Conservation (phyloP, 2,113 vertebrate genomes). For the Myotis brandtii region DNA sequence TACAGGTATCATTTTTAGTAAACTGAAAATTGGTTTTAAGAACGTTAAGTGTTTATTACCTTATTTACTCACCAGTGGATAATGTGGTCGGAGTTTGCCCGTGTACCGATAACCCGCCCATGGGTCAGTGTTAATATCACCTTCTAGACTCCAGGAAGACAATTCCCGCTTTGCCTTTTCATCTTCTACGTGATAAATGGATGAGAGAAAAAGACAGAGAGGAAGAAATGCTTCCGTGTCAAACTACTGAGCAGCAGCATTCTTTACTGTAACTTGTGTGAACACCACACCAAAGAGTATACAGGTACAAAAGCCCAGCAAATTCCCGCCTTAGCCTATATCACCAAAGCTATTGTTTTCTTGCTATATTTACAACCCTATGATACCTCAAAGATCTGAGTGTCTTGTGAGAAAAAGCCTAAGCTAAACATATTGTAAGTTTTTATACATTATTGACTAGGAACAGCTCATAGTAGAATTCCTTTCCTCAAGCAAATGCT, state of each 20-base stretch:
- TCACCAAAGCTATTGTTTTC: background rate
- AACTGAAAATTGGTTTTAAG: conserved; percentile 1
- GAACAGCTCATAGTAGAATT: background rate
- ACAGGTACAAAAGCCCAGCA: conserved; percentile 1
- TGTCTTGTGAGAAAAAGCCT: background rate
- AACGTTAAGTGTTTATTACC: conserved; percentile 21
- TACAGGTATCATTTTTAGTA: background rate
- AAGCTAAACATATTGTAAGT: background rate
- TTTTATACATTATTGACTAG: background rate
- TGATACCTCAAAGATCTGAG: background rate
- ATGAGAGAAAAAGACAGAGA: background rate
- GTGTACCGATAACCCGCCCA: conserved; percentile 98
- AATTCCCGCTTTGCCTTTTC: conserved; percentile 93
- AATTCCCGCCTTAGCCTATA: background rate
- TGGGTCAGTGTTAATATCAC: conserved; percentile 95
- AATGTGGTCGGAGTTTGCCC: conserved; percentile 95
- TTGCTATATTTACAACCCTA: background rate
- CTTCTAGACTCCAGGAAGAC: conserved; percentile 92
- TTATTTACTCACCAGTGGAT: conserved; percentile 92
- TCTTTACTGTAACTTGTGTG: background rate
- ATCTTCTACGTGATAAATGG: conserved; percentile 88
- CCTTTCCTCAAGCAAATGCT: background rate
- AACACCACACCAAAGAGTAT: background rate
- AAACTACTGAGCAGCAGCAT: background rate
- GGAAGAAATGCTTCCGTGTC: background rate